Evolutionary conservation across 2,113 vertebrate species (phyloP).

Genomic region (Callorhinus ursinus): DNA sequence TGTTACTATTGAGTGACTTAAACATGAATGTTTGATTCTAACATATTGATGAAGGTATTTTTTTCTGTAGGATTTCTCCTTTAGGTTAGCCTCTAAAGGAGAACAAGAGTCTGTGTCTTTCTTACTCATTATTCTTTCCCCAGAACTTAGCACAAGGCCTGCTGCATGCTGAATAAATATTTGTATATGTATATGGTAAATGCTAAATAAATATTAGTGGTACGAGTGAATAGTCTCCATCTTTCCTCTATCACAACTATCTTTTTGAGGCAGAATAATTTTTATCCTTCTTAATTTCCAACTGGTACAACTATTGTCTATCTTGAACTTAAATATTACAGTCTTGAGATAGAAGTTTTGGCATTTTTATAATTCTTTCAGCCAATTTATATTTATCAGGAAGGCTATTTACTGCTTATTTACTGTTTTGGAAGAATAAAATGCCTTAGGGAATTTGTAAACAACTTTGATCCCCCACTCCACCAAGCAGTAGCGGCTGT

Average conservation of each 20-base stretch:
- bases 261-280: neutral
- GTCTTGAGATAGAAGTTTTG: conserved; percentile 56
- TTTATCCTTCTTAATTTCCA: conserved; percentile 31
- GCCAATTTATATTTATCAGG: conserved; percentile 54
- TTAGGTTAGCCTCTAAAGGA: neutral
- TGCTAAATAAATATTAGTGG: conserved; percentile 18
- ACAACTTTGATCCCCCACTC: neutral
- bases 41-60: neutral
- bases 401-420: conserved; percentile 48
- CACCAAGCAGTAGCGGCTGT: neutral
- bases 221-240: neutral
- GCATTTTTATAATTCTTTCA: conserved; percentile 66
- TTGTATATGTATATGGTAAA: conserved; percentile 22
- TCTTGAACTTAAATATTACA: conserved; percentile 31
- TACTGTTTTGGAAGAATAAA: conserved; percentile 45
- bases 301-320: neutral
- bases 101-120: neutral
- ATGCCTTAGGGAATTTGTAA: conserved; percentile 56
- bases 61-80: neutral
- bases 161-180: neutral
- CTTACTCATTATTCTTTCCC: neutral
- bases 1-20: neutral
- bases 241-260: neutral
- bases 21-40: conserved; percentile 10
- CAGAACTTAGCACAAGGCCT: neutral